Conservation (phyloP, 2,797 vertebrate species). For the Orientallactaga sibirica region DNA sequence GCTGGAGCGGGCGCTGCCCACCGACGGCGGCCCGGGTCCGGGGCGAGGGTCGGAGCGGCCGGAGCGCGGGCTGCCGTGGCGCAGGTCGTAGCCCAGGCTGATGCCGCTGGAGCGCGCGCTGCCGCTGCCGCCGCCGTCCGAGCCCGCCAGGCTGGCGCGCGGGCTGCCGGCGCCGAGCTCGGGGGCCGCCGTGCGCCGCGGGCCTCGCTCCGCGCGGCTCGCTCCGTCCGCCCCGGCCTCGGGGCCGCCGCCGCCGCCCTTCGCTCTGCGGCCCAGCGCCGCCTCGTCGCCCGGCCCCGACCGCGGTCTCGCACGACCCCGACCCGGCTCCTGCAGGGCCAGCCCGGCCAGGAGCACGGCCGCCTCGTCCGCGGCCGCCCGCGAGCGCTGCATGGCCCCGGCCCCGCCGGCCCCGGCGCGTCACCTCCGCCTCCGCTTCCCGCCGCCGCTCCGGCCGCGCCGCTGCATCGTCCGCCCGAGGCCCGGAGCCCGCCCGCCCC, state of each 20-base stretch:
- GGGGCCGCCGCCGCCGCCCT: slow-evolving; percentile 77
- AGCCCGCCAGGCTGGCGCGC: slow-evolving; percentile 94
- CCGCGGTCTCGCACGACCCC: slow-evolving; percentile 87
- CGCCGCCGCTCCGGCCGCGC: slow-evolving; percentile 90
- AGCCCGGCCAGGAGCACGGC: slow-evolving; percentile 88
- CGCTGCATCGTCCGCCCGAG: slow-evolving; percentile 80
- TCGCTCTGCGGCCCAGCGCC: slow-evolving; percentile 79
- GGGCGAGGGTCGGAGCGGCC: slow-evolving; percentile 91
- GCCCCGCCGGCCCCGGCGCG: slow-evolving; percentile 81
- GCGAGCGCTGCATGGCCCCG: slow-evolving; percentile 77
- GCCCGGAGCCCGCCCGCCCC: slow-evolving; percentile 73
- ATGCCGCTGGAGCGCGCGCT: slow-evolving; percentile 98
- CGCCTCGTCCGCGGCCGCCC: slow-evolving; percentile 83
- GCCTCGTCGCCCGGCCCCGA: slow-evolving; percentile 81
- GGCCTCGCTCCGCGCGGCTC: slow-evolving; percentile 78
- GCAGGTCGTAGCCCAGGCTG: slow-evolving; percentile 98
- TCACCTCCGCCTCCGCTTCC: slow-evolving; percentile 87
- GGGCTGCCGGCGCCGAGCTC: slow-evolving; percentile 93
- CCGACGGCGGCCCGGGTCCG: slow-evolving; percentile 87
- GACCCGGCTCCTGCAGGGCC: slow-evolving; percentile 91
- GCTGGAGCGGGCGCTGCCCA: slow-evolving; percentile 95
- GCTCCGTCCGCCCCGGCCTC: slow-evolving; percentile 68
- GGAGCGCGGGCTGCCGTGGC: slow-evolving; percentile 95
- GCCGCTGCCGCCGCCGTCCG: slow-evolving; percentile 94
- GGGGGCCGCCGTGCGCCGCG: slow-evolving; percentile 80